phyloP scores from a whole-genome alignment of 1,140 invertebrate genomes.

The Coelopa frigida region DNA sequence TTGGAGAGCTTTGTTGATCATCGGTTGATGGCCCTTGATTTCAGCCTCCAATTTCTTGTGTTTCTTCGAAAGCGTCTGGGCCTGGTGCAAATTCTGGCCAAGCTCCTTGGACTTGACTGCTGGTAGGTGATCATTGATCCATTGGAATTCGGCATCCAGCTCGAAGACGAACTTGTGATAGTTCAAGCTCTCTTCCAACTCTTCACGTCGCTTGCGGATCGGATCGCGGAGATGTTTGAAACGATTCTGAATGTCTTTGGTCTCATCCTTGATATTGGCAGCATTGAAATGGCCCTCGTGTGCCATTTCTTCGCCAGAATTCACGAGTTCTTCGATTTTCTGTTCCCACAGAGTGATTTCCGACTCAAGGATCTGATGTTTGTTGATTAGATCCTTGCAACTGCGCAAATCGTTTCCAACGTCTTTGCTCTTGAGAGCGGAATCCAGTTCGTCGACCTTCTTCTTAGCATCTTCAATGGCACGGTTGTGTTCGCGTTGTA shows the following conservation, averaged over 20 bases:
- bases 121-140: slow-evolving; percentile 86
- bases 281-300: slow-evolving; percentile 92
- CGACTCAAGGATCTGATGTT: slow-evolving; percentile 74
- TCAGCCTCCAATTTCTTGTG: slow-evolving; percentile 87
- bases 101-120: slow-evolving; percentile 67
- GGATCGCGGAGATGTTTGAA: slow-evolving; percentile 58
- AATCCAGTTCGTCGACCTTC: slow-evolving; percentile 72
- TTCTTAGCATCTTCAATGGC: slow-evolving; percentile 72
- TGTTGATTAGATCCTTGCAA: slow-evolving; percentile 81
- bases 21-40: slow-evolving; percentile 70
- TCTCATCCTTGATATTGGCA: slow-evolving; percentile 71
- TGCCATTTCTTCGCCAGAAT: slow-evolving; percentile 80
- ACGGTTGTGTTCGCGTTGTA: slow-evolving; percentile 42
- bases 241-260: slow-evolving; percentile 62
- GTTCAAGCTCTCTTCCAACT: slow-evolving; percentile 75
- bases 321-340: slow-evolving; percentile 66
- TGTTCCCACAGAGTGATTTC: slow-evolving; percentile 72
- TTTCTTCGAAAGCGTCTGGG: slow-evolving; percentile 87
- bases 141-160: slow-evolving; percentile 86
- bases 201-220: slow-evolving; percentile 59
- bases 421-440: slow-evolving; percentile 68
- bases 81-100: slow-evolving; percentile 81
- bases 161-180: slow-evolving; percentile 91
- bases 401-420: slow-evolving; percentile 77
- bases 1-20: slow-evolving; percentile 73